These are phyloP conservation scores for Acropternis orthonyx DNA, from an alignment of 2,797 vertebrate species.

Conservation along the genomic window DNA sequence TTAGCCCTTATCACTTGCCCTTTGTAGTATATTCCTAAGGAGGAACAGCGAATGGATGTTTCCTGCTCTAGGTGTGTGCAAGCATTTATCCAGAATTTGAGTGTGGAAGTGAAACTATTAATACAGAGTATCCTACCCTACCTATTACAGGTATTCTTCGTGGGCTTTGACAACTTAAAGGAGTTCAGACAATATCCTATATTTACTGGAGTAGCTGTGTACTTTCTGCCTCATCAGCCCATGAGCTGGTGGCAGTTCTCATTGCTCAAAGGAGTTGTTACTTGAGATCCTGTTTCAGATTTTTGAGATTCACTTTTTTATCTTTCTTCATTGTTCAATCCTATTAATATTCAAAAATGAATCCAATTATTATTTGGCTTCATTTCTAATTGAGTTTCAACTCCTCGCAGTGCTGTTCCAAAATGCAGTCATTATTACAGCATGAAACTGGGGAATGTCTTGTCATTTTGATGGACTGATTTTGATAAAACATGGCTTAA, in stretches of 20 bases:
- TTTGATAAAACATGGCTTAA: slow-evolving; percentile 11
- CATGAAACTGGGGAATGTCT: not conserved
- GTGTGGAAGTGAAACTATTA: not conserved
- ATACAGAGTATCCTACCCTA: not conserved
- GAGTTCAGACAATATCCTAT: not conserved
- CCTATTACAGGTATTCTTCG: not conserved
- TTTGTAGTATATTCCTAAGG: slow-evolving; percentile 20
- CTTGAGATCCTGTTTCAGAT: not conserved
- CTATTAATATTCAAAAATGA: not conserved
- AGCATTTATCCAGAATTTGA: slow-evolving; percentile 15
- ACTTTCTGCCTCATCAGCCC: not conserved
- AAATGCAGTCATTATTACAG: not conserved
- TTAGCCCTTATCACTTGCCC: slow-evolving; percentile 40
- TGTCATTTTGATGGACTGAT: not conserved
- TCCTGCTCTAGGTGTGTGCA: slow-evolving; percentile 3
- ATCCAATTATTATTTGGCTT: slow-evolving; percentile 23
- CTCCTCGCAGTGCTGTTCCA: not conserved
- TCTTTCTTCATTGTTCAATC: not conserved
- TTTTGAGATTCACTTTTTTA: not conserved
- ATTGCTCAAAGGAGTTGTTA: not conserved
- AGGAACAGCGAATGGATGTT: slow-evolving; percentile 39
- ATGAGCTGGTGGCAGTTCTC: not conserved
- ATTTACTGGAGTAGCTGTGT: not conserved
- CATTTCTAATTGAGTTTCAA: slow-evolving; percentile 9
- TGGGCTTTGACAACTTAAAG: not conserved